Evolutionary conservation across 2,113 vertebrate species (phyloP).

Genomic region (Ondatra zibethicus): DNA sequence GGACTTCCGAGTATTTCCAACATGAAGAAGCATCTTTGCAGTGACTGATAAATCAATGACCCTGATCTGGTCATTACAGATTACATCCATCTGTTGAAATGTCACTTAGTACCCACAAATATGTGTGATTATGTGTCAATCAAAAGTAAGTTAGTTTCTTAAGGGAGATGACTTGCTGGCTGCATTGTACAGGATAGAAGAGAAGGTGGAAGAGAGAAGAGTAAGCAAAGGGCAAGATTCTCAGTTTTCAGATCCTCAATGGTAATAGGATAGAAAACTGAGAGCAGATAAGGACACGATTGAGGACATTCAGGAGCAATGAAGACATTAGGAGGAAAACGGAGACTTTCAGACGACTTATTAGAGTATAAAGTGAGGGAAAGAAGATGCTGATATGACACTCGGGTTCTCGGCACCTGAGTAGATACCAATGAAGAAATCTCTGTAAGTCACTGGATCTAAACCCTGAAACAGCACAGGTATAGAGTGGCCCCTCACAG

Average conservation of each 20-base stretch:
- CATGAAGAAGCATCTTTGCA: neutral
- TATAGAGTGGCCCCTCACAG: rapidly evolving
- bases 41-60: neutral
- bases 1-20: neutral
- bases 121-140: neutral
- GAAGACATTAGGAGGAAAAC: neutral
- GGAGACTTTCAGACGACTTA: neutral
- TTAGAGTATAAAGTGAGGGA: neutral
- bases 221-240: neutral
- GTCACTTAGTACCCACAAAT: neutral
- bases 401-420: neutral
- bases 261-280: neutral
- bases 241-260: neutral
- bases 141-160: neutral
- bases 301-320: neutral
- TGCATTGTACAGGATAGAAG: neutral
- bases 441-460: neutral
- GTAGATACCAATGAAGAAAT: neutral
- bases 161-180: neutral
- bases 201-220: neutral
- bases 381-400: neutral
- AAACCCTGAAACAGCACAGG: neutral
- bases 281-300: neutral
- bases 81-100: neutral
- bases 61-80: neutral